Base-by-base conservation (phyloP, 35 echinoderm and acorn worm genomes). In the Apostichopus parvimensis region DNA sequence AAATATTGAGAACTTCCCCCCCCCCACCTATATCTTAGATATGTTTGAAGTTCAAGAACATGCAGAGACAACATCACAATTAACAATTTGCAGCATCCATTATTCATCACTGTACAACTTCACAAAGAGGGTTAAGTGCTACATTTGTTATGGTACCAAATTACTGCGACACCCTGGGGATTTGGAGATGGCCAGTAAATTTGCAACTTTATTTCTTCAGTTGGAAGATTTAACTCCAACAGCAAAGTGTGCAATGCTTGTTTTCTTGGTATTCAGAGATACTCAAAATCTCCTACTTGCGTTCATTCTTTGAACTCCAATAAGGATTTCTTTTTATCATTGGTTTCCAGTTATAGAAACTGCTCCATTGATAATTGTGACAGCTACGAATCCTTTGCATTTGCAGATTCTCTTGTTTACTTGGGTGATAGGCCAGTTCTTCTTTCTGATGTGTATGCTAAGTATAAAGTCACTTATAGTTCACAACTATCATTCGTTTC, bases 401-500 rank as follows among this genome's bases (percentile, higher is more conserved):
- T 68, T 68, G 15, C 71, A 75, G 71, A 18, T 75, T 14, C 71
- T 75, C 7, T 75, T 7, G 71, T 75, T 75, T 22, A 75, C 21
- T 75, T 75, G 4, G 71, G 15, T 45, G 78, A 80, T 80, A 80
- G 25, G 78, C 78, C 78, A 53, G 22, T 80, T 52, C 25, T 80
- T 6, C 23, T 80, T 5, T 80, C 12, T 45, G 26, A 80, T 54
- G 78, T 80, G 53, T 80, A 80, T 80, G 78, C 23, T 9, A 80
- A 11, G 5, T 80, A 80, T 8, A 80, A 80, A 18, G 78, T 13
- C 8, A 80, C 9, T 80, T 80, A 9, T 18, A 80, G 52, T 52
- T 53, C 78, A 80, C 78, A 28, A 20, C 17, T 20, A 54, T 5
- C 28, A 23, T 23, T 80, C 12, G 23, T 21, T 80, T 80, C 78